Evolutionary conservation across 1,140 invertebrate species (phyloP), one percentile per base, ranked within the genome.

Genomic region (Pseudachorutes palmiensis): DNA sequence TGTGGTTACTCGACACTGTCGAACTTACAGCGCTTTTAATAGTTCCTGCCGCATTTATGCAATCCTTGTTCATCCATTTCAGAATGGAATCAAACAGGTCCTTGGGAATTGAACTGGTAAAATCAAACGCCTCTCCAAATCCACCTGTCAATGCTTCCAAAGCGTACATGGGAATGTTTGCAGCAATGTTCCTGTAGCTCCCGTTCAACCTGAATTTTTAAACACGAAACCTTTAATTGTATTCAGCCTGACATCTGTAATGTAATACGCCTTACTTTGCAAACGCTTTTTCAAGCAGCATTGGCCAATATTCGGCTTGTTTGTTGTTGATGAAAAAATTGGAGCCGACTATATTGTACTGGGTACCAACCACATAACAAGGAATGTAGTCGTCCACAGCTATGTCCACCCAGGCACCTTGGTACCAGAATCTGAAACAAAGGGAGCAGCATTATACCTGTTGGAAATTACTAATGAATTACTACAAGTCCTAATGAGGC

Each of bases 291-390:
- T 55, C 51, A 55, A 55, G 9, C 14, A 55, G 24, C 51, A 55
- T 55, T 24, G 51, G 51, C 51, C 51, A 55, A 55, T 19, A 55
- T 55, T 55, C 51, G 5, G 51, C 51, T 9, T 55, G 24, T 22
- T 55, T 14, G 51, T 55, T 55, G 12, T 55, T 55, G 51, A 55
- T 22, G 24, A 55, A 55, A 26, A 55, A 55, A 22, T 55, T 55
- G 24, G 12, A 16, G 5, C 51, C 51, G 24, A 24, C 24, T 5
- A 55, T 55, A 26, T 55, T 9, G 51, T 55, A 26, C 24, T 55
- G 51, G 24, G 9, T 24, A 3, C 51, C 51, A 24, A 55, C 51
- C 5, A 55, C 51, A 55, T 19, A 55, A 16, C 12, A 12, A 22
- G 51, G 51, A 3, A 55, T 16, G 51, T 19, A 55, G 51, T 55